Percentiles rank a stretch among this genome's conserved stretches.
phyloP scores from a whole-genome alignment of 2,797 vertebrate genomes.

The Setipinna tenuifilis region DNA sequence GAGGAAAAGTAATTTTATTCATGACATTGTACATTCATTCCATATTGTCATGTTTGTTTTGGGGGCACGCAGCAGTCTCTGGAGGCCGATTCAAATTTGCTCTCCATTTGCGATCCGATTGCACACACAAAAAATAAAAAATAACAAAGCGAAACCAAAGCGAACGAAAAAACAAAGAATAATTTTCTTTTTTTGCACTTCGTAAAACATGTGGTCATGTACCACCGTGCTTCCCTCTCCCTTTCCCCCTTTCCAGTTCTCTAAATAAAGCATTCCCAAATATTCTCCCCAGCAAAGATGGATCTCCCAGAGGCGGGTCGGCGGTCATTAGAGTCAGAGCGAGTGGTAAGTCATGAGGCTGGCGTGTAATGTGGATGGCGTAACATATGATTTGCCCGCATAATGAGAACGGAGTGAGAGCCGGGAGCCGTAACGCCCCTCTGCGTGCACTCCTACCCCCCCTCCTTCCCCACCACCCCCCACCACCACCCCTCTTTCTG shows the following conservation, averaged over 20 bases:
- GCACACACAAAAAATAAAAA: background rate
- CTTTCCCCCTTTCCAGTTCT: background rate
- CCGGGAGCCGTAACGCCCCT: conserved; percentile 66
- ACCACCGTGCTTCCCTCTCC: background rate
- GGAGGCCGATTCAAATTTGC: conserved; percentile 55
- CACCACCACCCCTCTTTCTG: conserved; percentile 41
- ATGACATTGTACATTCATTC: conserved; percentile 61
- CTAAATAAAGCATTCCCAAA: conserved; percentile 40
- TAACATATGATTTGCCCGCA: conserved; percentile 70
- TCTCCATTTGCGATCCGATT: conserved; percentile 25
- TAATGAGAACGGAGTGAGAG: conserved; percentile 73
- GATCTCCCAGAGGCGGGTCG: conserved; percentile 42
- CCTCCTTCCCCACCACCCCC: background rate
- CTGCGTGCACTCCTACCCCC: conserved; percentile 37
- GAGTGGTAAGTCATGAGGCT: conserved; percentile 47
- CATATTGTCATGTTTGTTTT: conserved; percentile 64
- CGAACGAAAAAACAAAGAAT: background rate
- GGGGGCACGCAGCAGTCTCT: conserved; percentile 56
- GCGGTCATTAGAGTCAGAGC: conserved; percentile 50
- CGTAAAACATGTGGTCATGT: background rate
- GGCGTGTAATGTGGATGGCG: conserved; percentile 66
- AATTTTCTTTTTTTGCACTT: conserved; percentile 17
- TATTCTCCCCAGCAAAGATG: conserved; percentile 40
- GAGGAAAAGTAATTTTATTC: conserved; percentile 73
- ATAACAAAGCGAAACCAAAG: background rate